These are phyloP conservation scores for Pimephales promelas DNA, from an alignment of 2,113 vertebrate species.

Conservation along the genomic window DNA sequence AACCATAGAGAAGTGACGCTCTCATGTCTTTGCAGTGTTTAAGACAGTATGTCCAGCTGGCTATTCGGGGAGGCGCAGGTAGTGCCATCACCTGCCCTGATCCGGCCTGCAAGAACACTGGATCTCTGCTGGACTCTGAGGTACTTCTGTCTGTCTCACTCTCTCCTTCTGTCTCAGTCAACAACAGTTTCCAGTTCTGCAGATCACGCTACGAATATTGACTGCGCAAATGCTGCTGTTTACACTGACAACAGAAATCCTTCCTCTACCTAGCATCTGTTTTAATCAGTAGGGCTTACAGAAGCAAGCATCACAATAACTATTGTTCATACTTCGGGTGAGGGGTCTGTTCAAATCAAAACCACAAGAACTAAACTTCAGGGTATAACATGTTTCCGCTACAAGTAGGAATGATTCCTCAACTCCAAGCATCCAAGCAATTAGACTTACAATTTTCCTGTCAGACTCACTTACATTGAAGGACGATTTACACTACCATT, in stretches of 20 bases:
- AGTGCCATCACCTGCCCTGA: conserved; percentile 92
- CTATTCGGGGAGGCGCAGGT: conserved; percentile 89
- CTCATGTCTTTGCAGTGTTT: conserved; percentile 80
- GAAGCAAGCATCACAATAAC: too few relatives aligned
- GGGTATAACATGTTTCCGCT: neutral
- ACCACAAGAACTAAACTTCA: neutral
- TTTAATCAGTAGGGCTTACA: conserved; percentile 4
- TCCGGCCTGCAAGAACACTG: conserved; percentile 82
- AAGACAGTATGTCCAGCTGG: conserved; percentile 86
- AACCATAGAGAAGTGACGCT: neutral
- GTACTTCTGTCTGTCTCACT: conserved; percentile 70
- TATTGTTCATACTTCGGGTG: neutral
- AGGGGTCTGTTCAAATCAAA: neutral
- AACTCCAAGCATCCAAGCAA: neutral
- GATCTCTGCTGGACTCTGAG: conserved; percentile 88
- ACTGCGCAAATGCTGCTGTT: neutral
- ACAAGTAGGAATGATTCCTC: too few relatives aligned
- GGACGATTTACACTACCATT: neutral
- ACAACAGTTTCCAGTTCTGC: conserved; percentile 5
- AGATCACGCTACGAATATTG: neutral
- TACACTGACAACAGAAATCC: neutral
- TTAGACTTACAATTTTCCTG: neutral
- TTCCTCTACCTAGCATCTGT: neutral
- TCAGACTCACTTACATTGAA: neutral
- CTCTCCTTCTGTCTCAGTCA: neutral